These are phyloP conservation scores for Notiomystis cincta DNA, from an alignment of 2,113 vertebrate genomes.

Conservation along the genomic window DNA sequence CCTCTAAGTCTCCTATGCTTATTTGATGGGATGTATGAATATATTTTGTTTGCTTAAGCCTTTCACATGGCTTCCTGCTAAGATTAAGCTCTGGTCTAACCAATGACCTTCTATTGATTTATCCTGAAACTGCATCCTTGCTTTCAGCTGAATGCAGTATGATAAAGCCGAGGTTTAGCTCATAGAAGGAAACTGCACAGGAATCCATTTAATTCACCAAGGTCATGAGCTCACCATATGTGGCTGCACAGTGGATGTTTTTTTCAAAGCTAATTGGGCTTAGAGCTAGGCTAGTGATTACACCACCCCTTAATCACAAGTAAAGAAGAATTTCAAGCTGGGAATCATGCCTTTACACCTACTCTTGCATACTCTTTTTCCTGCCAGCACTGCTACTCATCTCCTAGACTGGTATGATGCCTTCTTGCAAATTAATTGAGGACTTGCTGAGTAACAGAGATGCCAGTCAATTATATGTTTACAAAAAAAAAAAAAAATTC, in stretches of 20 bases:
- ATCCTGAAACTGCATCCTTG: background rate
- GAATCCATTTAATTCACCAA: background rate
- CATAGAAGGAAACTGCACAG: background rate
- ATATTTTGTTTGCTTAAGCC: background rate
- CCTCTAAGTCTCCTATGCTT: background rate
- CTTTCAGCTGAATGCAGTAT: background rate
- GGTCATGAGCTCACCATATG: background rate
- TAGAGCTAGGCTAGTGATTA: slow-evolving; percentile 1
- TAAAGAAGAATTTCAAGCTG: slow-evolving; percentile 10
- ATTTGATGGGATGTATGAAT: background rate
- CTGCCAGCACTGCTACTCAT: background rate
- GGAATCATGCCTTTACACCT: background rate
- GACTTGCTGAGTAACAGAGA: background rate
- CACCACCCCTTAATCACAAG: background rate
- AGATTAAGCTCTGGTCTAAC: background rate
- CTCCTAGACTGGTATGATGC: background rate
- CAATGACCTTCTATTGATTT: background rate
- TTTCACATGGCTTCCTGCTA: background rate
- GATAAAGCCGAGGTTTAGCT: background rate
- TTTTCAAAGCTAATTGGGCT: background rate
- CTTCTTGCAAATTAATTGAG: background rate
- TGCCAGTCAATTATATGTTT: background rate
- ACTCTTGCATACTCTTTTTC: background rate
- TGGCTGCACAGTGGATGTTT: background rate
- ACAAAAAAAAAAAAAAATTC: background rate